Evolutionary conservation across 2,113 vertebrate species (phyloP), one percentile per base, ranked within the genome.

Genomic region (Halcyon senegalensis): DNA sequence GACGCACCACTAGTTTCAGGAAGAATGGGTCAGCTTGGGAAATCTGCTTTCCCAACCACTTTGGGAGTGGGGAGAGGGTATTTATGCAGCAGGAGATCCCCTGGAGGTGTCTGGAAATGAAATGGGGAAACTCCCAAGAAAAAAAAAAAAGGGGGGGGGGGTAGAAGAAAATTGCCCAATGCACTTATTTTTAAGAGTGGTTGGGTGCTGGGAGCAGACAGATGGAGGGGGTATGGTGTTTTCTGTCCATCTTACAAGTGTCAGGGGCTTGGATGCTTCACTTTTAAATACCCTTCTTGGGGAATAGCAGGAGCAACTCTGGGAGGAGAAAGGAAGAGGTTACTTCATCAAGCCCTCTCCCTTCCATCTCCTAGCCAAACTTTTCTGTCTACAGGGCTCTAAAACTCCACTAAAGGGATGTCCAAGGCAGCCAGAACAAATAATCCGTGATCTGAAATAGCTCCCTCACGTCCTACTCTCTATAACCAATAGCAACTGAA

Each of bases 401-500:
- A 94, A 93, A 90, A 46, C 80, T 69, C 79, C 94, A 94, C 96
- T 96, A 94, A 97, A 97, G 96, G 95, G 97, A 96, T 80, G 95
- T 48, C 89, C 48, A 48, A 83, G 73, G 88, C 91, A 59, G 48
- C 93, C 93, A 92, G 94, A 95, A 94, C 96, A 96, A 95, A 97
- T 94, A 93, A 88, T 77, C 79, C 41, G 30, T 74, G 87, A 80
- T 93, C 97, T 63, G 85, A 48, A 84, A 89, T 93, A 39, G 62
- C 76, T 95, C 96, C 94, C 93, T 37, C 33, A 62, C 7, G 87
- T 80, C 92, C 93, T 75, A 70, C 87, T 93, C 88, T 87, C 92
- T 94, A 93, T 94, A 76, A 95, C 96, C 93, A 97, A 92, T 91
- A 92, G 96, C 60, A 37, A 86, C 86, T 90, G 94, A 95, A 87